Evolutionary conservation across 2,888 invertebrate genomes (phyloP), one percentile per base, ranked within the genome.

Genomic region (Polyommatus icarus): DNA sequence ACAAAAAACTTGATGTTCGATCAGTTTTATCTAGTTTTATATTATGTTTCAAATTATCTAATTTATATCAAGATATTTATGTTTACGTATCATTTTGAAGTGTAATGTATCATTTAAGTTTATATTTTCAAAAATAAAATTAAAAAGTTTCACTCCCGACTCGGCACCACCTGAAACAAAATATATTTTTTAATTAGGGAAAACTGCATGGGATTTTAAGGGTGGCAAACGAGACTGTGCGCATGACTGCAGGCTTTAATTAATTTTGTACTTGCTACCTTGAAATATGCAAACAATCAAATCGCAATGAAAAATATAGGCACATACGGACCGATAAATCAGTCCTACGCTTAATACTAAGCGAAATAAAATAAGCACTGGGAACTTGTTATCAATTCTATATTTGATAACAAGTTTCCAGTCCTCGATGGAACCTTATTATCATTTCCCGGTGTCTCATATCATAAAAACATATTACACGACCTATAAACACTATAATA

Each of bases 201-300:
- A 32, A 67, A 67, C 15, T 15, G 18, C 67, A 32, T 67, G 29
- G 32, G 67, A 15, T 6, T 67, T 15, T 32, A 29, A 24, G 67
- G 32, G 67, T 1, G 67, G 67, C 15, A 18, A 67, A 29, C 67
- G 61, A 20, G 24, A 29, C 67, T 29, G 29, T 67, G 20, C 61
- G 24, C 61, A 67, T 67, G 67, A 32, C 67, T 67, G 67, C 29
- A 10, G 15, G 67, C 29, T 67, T 67, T 67, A 67, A 67, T 29
- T 67, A 67, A 61, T 67, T 67, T 67, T 5, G 67, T 18, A 67
- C 67, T 67, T 24, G 67, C 29, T 29, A 67, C 67, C 29, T 54
- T 54, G 5, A 54, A 54, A 54, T 54, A 54, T 54, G 5, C 54
- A 18, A 18, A 54, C 54, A 54, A 54, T 54, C 54, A 54, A 54